phyloP scores from a whole-genome alignment of 2,888 invertebrate species.

The Macaria notata region DNA sequence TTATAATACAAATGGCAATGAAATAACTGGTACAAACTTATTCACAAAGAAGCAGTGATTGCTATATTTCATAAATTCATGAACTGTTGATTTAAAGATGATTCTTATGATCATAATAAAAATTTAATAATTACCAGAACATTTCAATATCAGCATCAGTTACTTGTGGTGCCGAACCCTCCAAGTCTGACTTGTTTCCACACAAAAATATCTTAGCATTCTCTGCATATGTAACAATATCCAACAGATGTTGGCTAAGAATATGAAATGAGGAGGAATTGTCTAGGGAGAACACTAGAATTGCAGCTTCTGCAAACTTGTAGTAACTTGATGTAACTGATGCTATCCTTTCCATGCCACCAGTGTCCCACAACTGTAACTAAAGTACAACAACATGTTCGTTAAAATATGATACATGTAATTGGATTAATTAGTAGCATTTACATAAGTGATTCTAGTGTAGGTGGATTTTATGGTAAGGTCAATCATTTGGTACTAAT shows the following conservation, averaged over 20 bases:
- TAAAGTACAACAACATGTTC: conserved; percentile 56
- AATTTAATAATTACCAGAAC: conserved; percentile 85
- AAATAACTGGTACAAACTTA: no score
- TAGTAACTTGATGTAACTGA: conserved; percentile 97
- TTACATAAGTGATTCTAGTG: conserved; percentile 3
- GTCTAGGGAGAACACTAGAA: conserved; percentile 94
- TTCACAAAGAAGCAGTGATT: no score
- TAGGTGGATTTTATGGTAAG: no score
- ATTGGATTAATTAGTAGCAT: conserved; percentile 24
- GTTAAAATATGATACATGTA: conserved; percentile 7
- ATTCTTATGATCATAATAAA: not conserved
- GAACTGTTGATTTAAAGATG: no score
- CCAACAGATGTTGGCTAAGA: conserved; percentile 94
- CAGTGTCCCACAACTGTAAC: conserved; percentile 98
- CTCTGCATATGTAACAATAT: conserved; percentile 96
- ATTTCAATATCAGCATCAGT: conserved; percentile 94
- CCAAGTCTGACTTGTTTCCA: conserved; percentile 94
- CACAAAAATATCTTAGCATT: conserved; percentile 97
- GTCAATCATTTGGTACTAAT: no score
- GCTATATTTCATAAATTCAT: no score
- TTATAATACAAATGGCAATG: no score
- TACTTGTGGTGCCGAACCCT: conserved; percentile 88
- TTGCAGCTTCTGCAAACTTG: conserved; percentile 96
- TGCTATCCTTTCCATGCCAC: conserved; percentile 97
- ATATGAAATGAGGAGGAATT: conserved; percentile 96